These are phyloP conservation scores for Apis florea DNA, from an alignment of 1,140 invertebrate species.

Conservation along the genomic window DNA sequence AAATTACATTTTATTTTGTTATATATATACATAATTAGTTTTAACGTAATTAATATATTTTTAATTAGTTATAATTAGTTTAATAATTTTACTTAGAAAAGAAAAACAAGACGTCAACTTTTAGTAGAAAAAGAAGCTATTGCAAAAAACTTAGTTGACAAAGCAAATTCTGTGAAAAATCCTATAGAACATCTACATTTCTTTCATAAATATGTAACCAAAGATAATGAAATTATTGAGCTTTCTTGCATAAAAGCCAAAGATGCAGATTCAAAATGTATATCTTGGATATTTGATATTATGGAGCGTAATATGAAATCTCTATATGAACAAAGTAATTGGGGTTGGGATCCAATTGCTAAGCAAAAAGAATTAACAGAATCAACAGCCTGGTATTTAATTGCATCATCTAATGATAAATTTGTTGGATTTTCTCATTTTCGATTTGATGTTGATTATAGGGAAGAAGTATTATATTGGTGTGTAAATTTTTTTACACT, in stretches of 20 bases:
- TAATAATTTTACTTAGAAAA: slow-evolving; percentile 36
- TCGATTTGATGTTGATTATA: slow-evolving; percentile 90
- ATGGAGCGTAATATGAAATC: slow-evolving; percentile 84
- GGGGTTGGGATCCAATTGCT: slow-evolving; percentile 85
- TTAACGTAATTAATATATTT: background rate
- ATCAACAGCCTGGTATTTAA: slow-evolving; percentile 83
- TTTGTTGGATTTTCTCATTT: slow-evolving; percentile 89
- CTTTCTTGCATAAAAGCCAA: slow-evolving; percentile 77
- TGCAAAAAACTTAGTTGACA: slow-evolving; percentile 65
- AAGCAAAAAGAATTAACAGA: slow-evolving; percentile 85
- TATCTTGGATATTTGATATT: slow-evolving; percentile 84
- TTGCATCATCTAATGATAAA: slow-evolving; percentile 80
- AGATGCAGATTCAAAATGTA: slow-evolving; percentile 75
- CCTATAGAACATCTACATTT: slow-evolving; percentile 64
- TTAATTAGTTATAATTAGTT: background rate
- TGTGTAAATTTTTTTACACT: slow-evolving; percentile 68
- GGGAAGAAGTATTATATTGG: slow-evolving; percentile 90
- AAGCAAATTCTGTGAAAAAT: slow-evolving; percentile 70
- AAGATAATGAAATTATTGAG: slow-evolving; percentile 70
- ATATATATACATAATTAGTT: background rate
- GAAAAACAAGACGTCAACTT: slow-evolving; percentile 60
- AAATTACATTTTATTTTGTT: background rate
- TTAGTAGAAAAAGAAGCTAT: slow-evolving; percentile 63
- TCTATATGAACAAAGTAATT: slow-evolving; percentile 81
- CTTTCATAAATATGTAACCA: slow-evolving; percentile 71